Base-by-base conservation (phyloP, 2,888 invertebrate species). In the Habrosyne pyritoides region DNA sequence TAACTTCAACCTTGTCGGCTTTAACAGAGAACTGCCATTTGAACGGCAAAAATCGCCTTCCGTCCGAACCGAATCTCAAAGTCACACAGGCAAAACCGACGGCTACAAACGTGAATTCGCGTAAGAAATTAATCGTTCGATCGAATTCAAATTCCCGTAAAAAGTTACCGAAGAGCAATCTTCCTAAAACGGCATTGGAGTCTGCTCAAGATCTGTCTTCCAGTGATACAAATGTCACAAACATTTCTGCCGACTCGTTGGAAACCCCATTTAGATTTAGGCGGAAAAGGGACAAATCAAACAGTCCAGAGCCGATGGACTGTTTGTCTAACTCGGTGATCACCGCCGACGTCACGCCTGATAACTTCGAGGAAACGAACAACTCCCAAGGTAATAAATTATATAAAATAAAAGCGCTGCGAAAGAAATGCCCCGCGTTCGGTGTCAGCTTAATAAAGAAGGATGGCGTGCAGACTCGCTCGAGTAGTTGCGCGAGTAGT, bases 341-440 rank as follows among this genome's bases (percentile, higher is more conserved):
- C 47, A 88, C 91, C 0, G 84, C 91, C 2, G 92, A 92, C 60
- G 91, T 89, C 0, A 89, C 91, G 0, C 88, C 90, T 0, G 93
- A 91, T 10, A 90, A 91, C 51, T 87, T 71, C 14, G 93, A 93
- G 22, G 93, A 93, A 62, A 85, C 89, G 0, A 86, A 80, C 46
- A 90, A 93, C 60, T 93, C 93, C 0, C 93, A 93, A 71, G 93
- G 93, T 0, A 92, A 92, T 60, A 91, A 91, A 60, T 64, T 93
- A 8, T 93, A 91, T 64, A 93, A 92, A 59, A 93, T 93, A 22
- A 93, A 93, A 66, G 93, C 93, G 21, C 62, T 92, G 49, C 71
- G 93, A 46, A 91, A 91, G 73, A 93, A 91, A 66, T 89, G 88
- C 53, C 91, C 91, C 4, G 82, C 87, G 1, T 88, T 90, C 56